Base-by-base conservation (phyloP, 2,888 invertebrate species). In the Corythucha ciliata region DNA sequence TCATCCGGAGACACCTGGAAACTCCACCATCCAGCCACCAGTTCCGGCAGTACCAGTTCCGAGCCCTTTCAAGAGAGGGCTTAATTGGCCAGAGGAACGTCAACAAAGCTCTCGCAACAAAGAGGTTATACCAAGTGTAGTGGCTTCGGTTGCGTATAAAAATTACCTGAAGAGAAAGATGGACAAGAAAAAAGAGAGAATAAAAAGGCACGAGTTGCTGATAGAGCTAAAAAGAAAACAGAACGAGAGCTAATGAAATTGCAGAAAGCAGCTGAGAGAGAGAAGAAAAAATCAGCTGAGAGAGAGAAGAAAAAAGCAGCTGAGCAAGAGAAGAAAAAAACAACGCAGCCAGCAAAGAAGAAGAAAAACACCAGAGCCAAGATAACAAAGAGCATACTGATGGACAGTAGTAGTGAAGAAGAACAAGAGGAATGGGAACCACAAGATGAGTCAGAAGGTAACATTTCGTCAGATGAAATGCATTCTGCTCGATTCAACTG, bases 241-340 rank as follows among this genome's bases (percentile, higher is more conserved):
- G n/a, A n/a, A n/a, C n/a, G n/a, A n/a, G n/a, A n/a, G n/a, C n/a
- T n/a, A n/a, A n/a, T n/a, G n/a, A n/a, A n/a, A n/a, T n/a, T n/a
- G n/a, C n/a, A n/a, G n/a, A n/a, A n/a, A n/a, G n/a, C n/a, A n/a
- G n/a, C n/a, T n/a, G n/a, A n/a, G n/a, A n/a, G n/a, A n/a, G n/a
- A n/a, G n/a, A 46, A 24, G 7, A 34, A 46, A 21, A 33, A 46
- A 46, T 5, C 36, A 36, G n/a, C n/a, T n/a, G 51, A 51, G 33
- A 51, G 29, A 51, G 51, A 51, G 34, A 33, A 33, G 25, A 33
- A 42, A 12, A 42, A 48, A 21, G 32, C 27, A 48, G 41, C 32
- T 40, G 45, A 45, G 4, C 44, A 45, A 51, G 51, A 51, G n/a
- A 48, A 32, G 41, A 33, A 51, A 45, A 50, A 29, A 50, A 18